Conservation (phyloP, 1,140 invertebrate species). For the Dryas iulia region DNA sequence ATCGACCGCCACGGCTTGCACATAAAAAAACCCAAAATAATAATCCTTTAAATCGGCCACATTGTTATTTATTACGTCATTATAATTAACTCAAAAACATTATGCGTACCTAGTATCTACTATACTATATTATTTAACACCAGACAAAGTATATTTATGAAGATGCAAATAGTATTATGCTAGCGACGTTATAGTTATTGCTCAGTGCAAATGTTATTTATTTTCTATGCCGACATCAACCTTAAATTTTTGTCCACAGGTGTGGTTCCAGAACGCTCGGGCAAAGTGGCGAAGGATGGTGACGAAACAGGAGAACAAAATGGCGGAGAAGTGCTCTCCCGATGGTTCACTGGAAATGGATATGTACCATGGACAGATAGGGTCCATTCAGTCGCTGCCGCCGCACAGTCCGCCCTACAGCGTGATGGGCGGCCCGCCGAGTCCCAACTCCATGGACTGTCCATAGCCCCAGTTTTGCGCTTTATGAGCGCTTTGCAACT, state of each 20-base stretch:
- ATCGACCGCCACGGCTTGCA: no score
- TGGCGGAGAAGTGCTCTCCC: conserved; percentile 83
- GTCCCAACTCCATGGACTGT: conserved; percentile 76
- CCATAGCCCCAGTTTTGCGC: conserved; percentile 74
- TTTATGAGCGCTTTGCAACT: conserved; percentile 62
- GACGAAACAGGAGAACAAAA: conserved; percentile 90
- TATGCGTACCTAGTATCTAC: no score
- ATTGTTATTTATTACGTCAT: neutral
- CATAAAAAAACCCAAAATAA: no score
- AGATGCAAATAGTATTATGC: no score
- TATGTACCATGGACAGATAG: conserved; percentile 81
- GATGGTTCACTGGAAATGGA: conserved; percentile 82
- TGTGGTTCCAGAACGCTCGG: conserved; percentile 99
- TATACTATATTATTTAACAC: no score
- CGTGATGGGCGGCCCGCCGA: conserved; percentile 72
- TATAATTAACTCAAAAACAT: conserved; percentile 14
- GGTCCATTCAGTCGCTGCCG: conserved; percentile 75
- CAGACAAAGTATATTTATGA: no score
- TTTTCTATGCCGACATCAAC: conserved; percentile 47
- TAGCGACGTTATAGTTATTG: conserved; percentile 50
- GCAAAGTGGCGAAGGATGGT: conserved; percentile 98
- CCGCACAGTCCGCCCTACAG: conserved; percentile 76
- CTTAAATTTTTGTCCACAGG: conserved; percentile 84
- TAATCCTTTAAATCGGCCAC: no score
- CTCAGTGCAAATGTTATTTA: conserved; percentile 33